phyloP scores from a whole-genome alignment of 2,888 invertebrate genomes.

The Caenorhabditis sp. region DNA sequence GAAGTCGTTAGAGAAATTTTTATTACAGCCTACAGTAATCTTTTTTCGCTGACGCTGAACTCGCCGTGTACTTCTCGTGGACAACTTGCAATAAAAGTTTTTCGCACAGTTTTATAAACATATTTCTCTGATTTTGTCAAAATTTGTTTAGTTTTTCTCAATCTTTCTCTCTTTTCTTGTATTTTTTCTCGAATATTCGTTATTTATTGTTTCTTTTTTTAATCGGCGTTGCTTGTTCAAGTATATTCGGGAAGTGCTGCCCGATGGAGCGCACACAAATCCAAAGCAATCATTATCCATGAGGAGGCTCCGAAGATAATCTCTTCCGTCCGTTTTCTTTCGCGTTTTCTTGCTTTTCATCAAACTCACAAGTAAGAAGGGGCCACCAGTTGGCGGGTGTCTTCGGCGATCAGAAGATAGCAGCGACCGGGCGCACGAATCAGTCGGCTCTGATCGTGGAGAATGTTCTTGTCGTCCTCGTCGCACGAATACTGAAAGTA shows the following conservation, averaged over 20 bases:
- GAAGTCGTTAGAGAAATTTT: background rate
- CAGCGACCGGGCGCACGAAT: constrained; percentile 59
- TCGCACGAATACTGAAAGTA: constrained; percentile 72
- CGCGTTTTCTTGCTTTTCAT: constrained; percentile 6
- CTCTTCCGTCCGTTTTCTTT: constrained; percentile 28
- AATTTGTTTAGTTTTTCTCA: background rate
- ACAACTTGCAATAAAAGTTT: background rate
- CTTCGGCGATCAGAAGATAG: constrained; percentile 65
- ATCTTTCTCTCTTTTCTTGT: background rate
- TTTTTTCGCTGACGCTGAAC: background rate
- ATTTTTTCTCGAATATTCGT: background rate
- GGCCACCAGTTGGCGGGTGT: constrained; percentile 55
- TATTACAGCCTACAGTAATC: background rate
- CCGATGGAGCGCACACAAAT: constrained; percentile 36
- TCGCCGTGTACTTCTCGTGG: constrained; percentile 21
- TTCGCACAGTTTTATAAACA: background rate
- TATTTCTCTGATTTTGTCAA: background rate
- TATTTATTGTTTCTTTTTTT: background rate
- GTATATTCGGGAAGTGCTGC: constrained; percentile 32
- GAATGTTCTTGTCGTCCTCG: constrained; percentile 74
- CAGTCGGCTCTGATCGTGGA: constrained; percentile 66
- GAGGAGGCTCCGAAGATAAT: constrained; percentile 30
- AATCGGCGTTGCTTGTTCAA: background rate
- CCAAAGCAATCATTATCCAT: constrained; percentile 43
- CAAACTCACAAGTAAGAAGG: constrained; percentile 45